These are phyloP conservation scores for Anoplius nigerrimus DNA, from an alignment of 2,888 invertebrate species.

Conservation along the genomic window DNA sequence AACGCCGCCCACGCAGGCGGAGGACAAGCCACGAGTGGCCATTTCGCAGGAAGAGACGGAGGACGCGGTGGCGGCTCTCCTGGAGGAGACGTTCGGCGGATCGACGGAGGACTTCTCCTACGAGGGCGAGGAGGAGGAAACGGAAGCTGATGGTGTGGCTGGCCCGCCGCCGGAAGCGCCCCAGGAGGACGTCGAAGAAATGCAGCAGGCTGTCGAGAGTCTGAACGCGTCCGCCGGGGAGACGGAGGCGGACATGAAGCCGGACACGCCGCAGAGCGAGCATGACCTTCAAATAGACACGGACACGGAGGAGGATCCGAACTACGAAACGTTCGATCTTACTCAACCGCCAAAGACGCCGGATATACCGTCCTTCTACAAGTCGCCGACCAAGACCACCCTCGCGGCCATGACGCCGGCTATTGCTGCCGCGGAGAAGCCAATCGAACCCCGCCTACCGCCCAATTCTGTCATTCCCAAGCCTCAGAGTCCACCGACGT, in stretches of 20 bases:
- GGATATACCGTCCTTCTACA: constrained; percentile 77
- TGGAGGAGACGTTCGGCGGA: constrained; percentile 90
- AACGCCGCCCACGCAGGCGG: constrained; percentile 79
- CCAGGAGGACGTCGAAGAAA: constrained; percentile 88
- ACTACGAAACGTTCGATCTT: constrained; percentile 76
- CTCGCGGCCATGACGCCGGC: constrained; percentile 31
- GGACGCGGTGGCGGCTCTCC: constrained; percentile 91
- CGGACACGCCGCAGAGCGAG: constrained; percentile 90
- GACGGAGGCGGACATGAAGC: constrained; percentile 78
- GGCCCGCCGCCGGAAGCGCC: constrained; percentile 78
- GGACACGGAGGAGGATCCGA: constrained; percentile 84
- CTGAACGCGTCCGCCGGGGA: constrained; percentile 80
- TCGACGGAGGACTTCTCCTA: constrained; percentile 74
- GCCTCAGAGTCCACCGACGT: constrained; percentile 71
- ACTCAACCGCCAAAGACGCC: constrained; percentile 78
- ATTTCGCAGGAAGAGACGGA: constrained; percentile 96
- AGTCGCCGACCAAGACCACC: constrained; percentile 72
- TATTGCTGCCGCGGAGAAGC: constrained; percentile 49
- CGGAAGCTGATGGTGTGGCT: constrained; percentile 63
- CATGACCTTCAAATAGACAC: constrained; percentile 90
- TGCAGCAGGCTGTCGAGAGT: constrained; percentile 89
- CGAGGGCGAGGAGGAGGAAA: constrained; percentile 76
- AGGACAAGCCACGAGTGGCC: constrained; percentile 87
- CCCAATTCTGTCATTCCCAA: constrained; percentile 46
- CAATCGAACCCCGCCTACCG: constrained; percentile 52